Evolutionary conservation across 2,797 vertebrate species (phyloP), one percentile per base, ranked within the genome.

Genomic region (Acanthopagrus latus): DNA sequence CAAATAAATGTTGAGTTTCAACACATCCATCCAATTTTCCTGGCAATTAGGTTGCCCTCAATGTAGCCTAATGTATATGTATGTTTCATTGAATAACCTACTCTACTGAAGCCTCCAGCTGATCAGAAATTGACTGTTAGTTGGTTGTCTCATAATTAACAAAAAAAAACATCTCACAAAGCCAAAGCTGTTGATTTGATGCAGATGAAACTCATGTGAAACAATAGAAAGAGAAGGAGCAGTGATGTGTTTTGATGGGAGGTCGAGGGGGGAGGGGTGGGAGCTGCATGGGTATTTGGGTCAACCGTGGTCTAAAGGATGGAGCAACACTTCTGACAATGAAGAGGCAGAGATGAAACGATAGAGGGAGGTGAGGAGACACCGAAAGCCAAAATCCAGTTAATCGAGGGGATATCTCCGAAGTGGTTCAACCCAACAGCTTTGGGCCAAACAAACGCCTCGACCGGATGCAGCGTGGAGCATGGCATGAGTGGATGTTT

Each of bases 271-370:
- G 91, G 86, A 87, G 87, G 91, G 86, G 89, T 6, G 52, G 29
- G 50, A 81, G 60, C 82, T 80, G 82, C 73, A 67, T 79, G 83
- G 80, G 77, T 92, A 94, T 95, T 86, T 94, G 92, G 94, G 93
- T 95, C 93, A 95, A 72, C 44, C 64, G 29, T 75, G 80, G 52
- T 84, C 77, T 74, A 64, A 76, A 76, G 87, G 76, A 85, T 82
- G 78, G 67, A 89, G 65, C 74, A 65, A 84, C 76, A 80, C 71
- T 86, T 88, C 41, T 86, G 65, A 84, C 81, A 79, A 88, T 81
- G 43, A 90, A 80, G 55, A 44, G 38, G n/a, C 41, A 3, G 23
- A 66, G 62, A 85, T 57, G 57, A 64, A 67, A 78, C 11, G 43
- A 58, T 29, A 59, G 56, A 58, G 21, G 52, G 38, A 71, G 63